A percentile compares a stretch with the other conserved stretches of the same genome.
phyloP scores from a whole-genome alignment of 2,888 invertebrate species.

The Smittia sp. region DNA sequence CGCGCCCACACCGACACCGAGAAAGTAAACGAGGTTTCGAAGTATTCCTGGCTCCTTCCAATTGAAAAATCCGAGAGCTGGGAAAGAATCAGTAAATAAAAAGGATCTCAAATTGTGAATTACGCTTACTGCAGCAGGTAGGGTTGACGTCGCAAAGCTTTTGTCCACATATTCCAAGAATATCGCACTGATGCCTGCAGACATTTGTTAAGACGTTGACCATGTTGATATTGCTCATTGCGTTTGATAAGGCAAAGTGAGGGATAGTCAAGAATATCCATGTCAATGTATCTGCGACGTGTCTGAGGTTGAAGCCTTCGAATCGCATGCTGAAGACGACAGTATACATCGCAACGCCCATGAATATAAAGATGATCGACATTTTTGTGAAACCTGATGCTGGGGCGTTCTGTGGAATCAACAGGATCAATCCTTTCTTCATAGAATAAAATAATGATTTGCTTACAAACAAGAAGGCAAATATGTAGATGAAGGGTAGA shows the following conservation, averaged over 20 bases:
- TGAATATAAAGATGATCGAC: constrained; percentile 65
- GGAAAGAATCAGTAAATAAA: background rate
- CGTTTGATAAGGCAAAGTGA: constrained; percentile 61
- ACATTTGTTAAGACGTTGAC: constrained; percentile 46
- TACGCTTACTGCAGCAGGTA: constrained; percentile 26
- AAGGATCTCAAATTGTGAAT: background rate
- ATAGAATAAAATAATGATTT: too few relatives aligned
- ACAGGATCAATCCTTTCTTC: too few relatives aligned
- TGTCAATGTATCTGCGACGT: constrained; percentile 62
- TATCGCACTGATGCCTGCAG: constrained; percentile 32
- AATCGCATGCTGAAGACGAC: constrained; percentile 57
- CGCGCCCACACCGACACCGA: constrained; percentile 57
- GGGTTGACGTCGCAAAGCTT: background rate
- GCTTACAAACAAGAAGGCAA: constrained; percentile 66
- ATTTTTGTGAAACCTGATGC: constrained; percentile 70
- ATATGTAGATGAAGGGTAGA: constrained; percentile 68
- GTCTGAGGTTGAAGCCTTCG: constrained; percentile 59
- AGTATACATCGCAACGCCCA: constrained; percentile 53
- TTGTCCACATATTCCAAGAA: constrained; percentile 42
- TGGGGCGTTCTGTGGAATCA: too few relatives aligned
- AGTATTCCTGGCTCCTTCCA: constrained; percentile 68
- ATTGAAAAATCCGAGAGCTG: constrained; percentile 54
- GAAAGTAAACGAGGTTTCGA: constrained; percentile 61
- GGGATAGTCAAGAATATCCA: constrained; percentile 70
- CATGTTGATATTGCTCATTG: constrained; percentile 51